Conservation (phyloP, 2,113 vertebrate genomes). For the Mus musculus region GRCm39 chr3:10535001-10535500, state of each 20-base stretch:
- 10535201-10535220: neutral
- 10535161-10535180: too few relatives aligned
- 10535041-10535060: neutral
- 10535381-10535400: neutral
- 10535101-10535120: neutral
- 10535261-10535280: neutral
- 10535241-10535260: neutral
- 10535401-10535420: neutral
- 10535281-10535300: neutral
- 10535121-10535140: neutral
- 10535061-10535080: neutral
- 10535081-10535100: neutral
- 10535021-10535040: neutral
- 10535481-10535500: neutral
- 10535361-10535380: neutral
- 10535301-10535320: neutral
- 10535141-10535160: neutral
- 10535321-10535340: neutral
- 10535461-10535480: neutral
- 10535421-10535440: neutral
- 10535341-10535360: neutral
- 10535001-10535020: neutral
- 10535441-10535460: neutral
- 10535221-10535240: neutral
- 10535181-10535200: neutral